phyloP scores from a whole-genome alignment of 2,888 invertebrate species.

The Philaethria dido region DNA sequence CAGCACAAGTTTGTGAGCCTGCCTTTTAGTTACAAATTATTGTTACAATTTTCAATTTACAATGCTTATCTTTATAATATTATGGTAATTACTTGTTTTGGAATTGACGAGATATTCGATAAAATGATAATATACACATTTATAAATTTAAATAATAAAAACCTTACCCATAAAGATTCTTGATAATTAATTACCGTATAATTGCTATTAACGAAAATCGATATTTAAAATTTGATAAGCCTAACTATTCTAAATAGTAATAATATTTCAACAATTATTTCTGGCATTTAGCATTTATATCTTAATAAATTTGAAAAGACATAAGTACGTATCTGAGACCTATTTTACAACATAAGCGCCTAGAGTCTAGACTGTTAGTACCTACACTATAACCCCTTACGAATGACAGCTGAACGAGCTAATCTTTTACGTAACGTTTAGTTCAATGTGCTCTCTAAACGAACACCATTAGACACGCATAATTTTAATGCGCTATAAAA shows the following conservation, averaged over 20 bases:
- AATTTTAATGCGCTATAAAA: conserved; percentile 33
- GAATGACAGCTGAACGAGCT: conserved; percentile 38
- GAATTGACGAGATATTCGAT: neutral
- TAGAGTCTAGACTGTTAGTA: conserved; percentile 32
- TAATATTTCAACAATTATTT: neutral
- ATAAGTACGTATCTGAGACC: conserved; percentile 34
- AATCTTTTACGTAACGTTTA: conserved; percentile 33
- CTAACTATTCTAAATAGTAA: neutral
- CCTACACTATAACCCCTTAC: conserved; percentile 31
- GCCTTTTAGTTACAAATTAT: neutral
- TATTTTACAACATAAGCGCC: conserved; percentile 34
- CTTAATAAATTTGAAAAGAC: conserved; percentile 24
- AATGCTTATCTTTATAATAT: neutral
- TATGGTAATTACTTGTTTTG: neutral
- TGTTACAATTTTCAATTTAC: neutral
- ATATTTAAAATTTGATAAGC: neutral
- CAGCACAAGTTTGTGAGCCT: conserved; percentile 12
- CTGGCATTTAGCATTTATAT: conserved; percentile 20
- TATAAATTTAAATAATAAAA: neutral
- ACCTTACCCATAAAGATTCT: neutral
- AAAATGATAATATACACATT: neutral
- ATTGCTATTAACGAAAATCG: conserved; percentile 5
- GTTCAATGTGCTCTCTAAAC: conserved; percentile 26
- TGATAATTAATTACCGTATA: conserved; percentile 3
- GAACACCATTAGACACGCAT: conserved; percentile 31